Percentiles rank a stretch among this genome's conserved stretches.
phyloP scores from a whole-genome alignment of 2,888 invertebrate genomes.

The Charanyca ferruginea region DNA sequence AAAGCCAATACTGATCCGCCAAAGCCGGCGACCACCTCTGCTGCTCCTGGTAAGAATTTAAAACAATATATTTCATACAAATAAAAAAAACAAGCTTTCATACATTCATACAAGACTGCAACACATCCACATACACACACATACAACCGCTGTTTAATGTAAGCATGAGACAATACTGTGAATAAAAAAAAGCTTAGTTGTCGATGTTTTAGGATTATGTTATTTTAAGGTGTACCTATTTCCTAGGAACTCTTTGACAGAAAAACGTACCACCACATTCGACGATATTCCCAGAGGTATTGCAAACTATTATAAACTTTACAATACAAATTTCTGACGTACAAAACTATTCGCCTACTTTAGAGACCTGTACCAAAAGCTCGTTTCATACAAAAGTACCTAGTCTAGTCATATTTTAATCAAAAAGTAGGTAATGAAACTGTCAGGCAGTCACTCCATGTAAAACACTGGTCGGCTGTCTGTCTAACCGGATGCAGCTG shows the following conservation, averaged over 20 bases:
- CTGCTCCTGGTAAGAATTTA: conserved; percentile 83
- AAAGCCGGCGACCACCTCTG: conserved; percentile 81
- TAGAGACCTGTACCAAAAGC: background rate
- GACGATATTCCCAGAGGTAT: background rate
- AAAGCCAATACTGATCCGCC: conserved; percentile 86
- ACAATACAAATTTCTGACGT: conserved; percentile 6
- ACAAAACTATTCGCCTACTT: background rate
- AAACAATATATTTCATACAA: conserved; percentile 48
- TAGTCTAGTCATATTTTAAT: background rate
- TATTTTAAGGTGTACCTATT: conserved; percentile 31
- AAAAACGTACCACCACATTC: background rate
- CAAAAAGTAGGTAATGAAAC: too few species aligned
- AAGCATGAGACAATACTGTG: conserved; percentile 35
- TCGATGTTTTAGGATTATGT: conserved; percentile 27
- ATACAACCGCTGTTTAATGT: conserved; percentile 31
- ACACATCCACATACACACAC: conserved; percentile 46
- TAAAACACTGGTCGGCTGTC: too few species aligned
- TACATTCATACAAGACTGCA: conserved; percentile 43
- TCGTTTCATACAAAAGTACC: background rate
- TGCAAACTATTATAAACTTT: background rate
- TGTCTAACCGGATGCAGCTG: too few species aligned
- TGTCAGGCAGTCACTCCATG: too few species aligned
- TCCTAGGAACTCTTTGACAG: conserved; percentile 23
- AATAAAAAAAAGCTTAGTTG: conserved; percentile 36
- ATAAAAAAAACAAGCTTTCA: conserved; percentile 38